Percentiles rank a stretch among this genome's conserved stretches.
Conservation (phyloP, 1,140 invertebrate genomes). For the Drosophila ogumai region DNA sequence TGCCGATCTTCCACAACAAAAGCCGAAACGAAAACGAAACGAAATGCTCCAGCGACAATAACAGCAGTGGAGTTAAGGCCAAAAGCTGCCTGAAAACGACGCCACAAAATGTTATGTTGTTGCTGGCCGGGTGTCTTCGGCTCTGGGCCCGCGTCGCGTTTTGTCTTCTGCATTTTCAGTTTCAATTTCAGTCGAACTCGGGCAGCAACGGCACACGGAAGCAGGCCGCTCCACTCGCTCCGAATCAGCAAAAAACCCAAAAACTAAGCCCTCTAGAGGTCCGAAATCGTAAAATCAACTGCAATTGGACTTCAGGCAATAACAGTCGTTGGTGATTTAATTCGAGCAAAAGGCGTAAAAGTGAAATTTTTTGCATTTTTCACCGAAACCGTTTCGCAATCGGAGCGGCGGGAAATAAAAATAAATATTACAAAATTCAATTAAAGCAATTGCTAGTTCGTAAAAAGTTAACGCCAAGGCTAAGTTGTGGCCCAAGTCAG, state of each 20-base stretch:
- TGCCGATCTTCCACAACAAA: conserved; percentile 40
- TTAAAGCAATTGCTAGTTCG: conserved; percentile 54
- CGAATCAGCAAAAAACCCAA: conserved; percentile 18
- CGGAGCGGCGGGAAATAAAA: conserved; percentile 22
- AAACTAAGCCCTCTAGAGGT: conserved; percentile 1
- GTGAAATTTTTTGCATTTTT: conserved; percentile 44
- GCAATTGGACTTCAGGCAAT: conserved; percentile 28
- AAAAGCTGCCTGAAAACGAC: conserved; percentile 59
- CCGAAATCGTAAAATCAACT: conserved; percentile 15
- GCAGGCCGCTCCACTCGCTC: conserved; percentile 56
- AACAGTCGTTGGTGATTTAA: conserved; percentile 17
- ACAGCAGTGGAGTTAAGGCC: conserved; percentile 48
- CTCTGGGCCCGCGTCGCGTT: conserved; percentile 47
- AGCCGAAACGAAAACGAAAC: conserved; percentile 63
- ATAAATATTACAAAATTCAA: conserved; percentile 71
- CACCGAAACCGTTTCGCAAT: conserved; percentile 31
- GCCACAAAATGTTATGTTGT: conserved; percentile 49
- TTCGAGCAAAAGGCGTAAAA: conserved; percentile 32
- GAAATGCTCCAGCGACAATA: conserved; percentile 48
- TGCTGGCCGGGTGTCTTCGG: conserved; percentile 46
- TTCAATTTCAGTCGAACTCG: conserved; percentile 81
- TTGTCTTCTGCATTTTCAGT: conserved; percentile 77
- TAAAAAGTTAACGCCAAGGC: conserved; percentile 40
- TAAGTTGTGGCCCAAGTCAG: conserved; percentile 23
- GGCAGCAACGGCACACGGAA: conserved; percentile 80